phyloP scores from a whole-genome alignment of 2,113 vertebrate species.

The Macaca nemestrina region DNA sequence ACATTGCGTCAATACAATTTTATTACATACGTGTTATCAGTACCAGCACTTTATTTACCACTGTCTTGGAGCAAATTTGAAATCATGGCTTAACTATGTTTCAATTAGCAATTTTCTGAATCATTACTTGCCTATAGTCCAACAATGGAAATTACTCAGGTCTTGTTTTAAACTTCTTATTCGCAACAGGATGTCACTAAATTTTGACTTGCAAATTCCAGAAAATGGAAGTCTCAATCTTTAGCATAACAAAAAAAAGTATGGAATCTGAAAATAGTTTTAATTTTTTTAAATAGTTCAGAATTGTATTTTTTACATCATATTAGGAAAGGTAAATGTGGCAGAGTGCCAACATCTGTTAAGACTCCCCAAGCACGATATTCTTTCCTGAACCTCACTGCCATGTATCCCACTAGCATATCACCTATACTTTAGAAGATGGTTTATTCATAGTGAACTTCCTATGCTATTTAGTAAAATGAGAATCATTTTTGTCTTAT shows the following conservation, averaged over 20 bases:
- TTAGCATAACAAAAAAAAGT: not conserved
- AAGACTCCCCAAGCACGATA: not conserved
- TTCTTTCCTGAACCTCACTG: not conserved
- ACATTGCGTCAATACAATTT: not conserved
- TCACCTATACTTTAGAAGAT: not conserved
- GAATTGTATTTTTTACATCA: not conserved
- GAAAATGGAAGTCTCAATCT: conserved; percentile 26
- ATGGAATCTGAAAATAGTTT: not conserved
- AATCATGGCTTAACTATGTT: not conserved
- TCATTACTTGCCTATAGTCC: not conserved
- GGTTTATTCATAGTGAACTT: not conserved
- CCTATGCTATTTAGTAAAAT: not conserved
- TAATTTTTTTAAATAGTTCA: conserved; percentile 30
- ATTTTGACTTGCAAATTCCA: conserved; percentile 17
- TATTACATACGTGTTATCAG: not conserved
- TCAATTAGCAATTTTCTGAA: not conserved
- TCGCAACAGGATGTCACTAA: not conserved
- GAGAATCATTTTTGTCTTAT: not conserved
- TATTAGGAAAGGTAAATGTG: not conserved
- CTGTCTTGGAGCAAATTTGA: not conserved
- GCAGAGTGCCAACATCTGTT: not conserved
- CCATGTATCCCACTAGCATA: not conserved
- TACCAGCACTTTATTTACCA: not conserved
- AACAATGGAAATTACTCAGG: not conserved
- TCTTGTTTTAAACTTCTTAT: not conserved